Evolutionary conservation across 2,113 vertebrate species (phyloP), one percentile per base, ranked within the genome.

Genomic region (Notechis scutatus): DNA sequence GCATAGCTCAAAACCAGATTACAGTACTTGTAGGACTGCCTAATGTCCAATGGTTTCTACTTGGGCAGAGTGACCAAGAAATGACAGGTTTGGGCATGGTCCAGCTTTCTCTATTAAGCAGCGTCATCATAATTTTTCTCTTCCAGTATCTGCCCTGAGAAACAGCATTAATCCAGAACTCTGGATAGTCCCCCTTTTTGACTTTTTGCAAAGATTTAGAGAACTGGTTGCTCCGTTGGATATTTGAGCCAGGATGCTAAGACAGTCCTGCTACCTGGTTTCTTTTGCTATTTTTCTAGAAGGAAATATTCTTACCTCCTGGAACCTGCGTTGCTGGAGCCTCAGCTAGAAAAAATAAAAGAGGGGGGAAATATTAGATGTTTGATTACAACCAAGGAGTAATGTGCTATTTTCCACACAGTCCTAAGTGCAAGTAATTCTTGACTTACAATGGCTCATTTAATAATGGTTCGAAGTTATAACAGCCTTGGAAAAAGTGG

Each of bases 291-390:
- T 81, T 42, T 81, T 15, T 64, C 45, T 26, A 24, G 8, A 9
- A 29, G 42, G 23, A 56, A 45, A 89, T 56, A 4, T 90, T 50
- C 89, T 93, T 45, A 93, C 92, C 92, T 90, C 7, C 87, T 89
- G 61, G 26, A 15, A n/a, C 89, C 11, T 57, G 64, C 2, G 50
- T 20, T 34, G 55, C 92, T 1, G 89, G 55, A 61, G 45, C 69
- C 2, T 52, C 81, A 87, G 88, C 89, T 93, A 54, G 86, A 42
- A 18, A 24, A 21, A 29, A 85, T 8, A 39, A n/a, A 87, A 59
- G 20, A 54, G 21, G 10, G 14, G 3, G 1, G 8, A 64, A 39
- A 20, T 23, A 45, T 93, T 93, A 93, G 56, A 54, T 10, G 7
- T n/a, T 87, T 90, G 34, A 59, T 24, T 15, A 5, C 0, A 86